Conservation (phyloP, 2,888 invertebrate genomes). For the Hyposoter didymator region DNA sequence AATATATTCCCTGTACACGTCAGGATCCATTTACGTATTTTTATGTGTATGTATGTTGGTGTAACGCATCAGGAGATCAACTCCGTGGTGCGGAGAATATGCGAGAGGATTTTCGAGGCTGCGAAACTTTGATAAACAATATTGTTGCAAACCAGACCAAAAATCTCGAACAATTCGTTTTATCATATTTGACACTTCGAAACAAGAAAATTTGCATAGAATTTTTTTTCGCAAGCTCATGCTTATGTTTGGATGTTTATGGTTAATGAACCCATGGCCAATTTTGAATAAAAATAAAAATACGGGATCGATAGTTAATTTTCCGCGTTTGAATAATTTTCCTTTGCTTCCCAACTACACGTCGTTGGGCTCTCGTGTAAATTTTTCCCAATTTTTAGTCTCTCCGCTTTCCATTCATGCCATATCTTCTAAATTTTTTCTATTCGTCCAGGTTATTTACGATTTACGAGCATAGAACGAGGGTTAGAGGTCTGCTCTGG, state of each 20-base stretch:
- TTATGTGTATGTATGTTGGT: neutral
- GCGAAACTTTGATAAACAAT: neutral
- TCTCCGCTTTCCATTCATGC: conserved; percentile 63
- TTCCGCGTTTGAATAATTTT: neutral
- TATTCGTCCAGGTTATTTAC: conserved; percentile 39
- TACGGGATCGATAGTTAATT: neutral
- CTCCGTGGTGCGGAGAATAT: conserved; percentile 44
- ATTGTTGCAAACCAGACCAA: neutral
- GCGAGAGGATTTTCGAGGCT: conserved; percentile 34
- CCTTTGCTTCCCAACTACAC: neutral
- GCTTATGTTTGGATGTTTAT: neutral
- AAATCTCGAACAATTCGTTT: conserved; percentile 39
- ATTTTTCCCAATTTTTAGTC: conserved; percentile 5
- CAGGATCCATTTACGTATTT: conserved; percentile 18
- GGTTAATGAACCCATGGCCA: neutral
- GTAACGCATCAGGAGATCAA: conserved; percentile 32
- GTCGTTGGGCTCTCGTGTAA: neutral
- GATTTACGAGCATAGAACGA: conserved; percentile 34
- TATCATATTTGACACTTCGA: neutral
- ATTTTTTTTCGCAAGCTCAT: neutral
- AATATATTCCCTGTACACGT: conserved; percentile 41
- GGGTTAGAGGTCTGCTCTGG: conserved; percentile 9
- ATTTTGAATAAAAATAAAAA: neutral
- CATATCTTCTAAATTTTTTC: conserved; percentile 54
- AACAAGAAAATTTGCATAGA: neutral